Evolutionary conservation across 64 coral and sea anemone species (phyloP).

Genomic region (Montipora sp.): DNA sequence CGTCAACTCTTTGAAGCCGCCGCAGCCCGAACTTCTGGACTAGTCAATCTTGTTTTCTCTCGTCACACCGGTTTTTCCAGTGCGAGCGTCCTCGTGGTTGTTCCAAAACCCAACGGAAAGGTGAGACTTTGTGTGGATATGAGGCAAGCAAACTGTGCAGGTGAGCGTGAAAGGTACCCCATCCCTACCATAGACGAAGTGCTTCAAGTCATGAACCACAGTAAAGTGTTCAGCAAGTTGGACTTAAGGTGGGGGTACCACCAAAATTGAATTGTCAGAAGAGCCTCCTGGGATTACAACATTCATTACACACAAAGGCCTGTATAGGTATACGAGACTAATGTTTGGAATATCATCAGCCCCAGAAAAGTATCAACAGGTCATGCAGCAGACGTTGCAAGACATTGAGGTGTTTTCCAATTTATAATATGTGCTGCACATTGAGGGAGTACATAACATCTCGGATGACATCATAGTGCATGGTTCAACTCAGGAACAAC

Average conservation of each 20-base stretch:
- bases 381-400: neutral
- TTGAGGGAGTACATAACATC: neutral
- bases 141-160: neutral
- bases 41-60: no score
- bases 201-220: slow-evolving; percentile 12
- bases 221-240: slow-evolving; percentile 36
- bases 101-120: no score
- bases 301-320: no score
- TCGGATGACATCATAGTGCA: slow-evolving; percentile 29
- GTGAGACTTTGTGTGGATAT: no score
- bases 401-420: no score
- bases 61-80: no score
- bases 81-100: no score
- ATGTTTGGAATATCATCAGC: neutral
- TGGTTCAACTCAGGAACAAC: neutral
- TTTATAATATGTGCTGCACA: no score
- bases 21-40: no score
- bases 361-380: slow-evolving; percentile 17
- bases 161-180: no score
- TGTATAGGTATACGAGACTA: neutral
- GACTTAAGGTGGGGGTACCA: neutral
- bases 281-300: neutral
- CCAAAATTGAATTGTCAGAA: neutral
- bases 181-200: neutral
- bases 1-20: no score